phyloP scores from a whole-genome alignment of 2,888 invertebrate genomes.

The Pyrgus malvae region DNA sequence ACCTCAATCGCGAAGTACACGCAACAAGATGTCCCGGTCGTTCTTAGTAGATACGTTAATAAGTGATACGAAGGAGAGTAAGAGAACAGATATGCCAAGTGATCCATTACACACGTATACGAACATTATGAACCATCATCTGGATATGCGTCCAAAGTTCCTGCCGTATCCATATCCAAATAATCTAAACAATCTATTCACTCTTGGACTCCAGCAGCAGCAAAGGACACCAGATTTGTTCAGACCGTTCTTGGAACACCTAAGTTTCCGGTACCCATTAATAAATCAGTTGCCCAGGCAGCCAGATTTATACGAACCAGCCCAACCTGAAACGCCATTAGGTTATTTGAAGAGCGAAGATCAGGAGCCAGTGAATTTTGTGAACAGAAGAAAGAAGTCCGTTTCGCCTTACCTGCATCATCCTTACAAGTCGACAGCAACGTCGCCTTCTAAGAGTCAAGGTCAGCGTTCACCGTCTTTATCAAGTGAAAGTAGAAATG shows the following conservation, averaged over 20 bases:
- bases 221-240: constrained; percentile 73
- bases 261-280: constrained; percentile 68
- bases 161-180: constrained; percentile 84
- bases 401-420: constrained; percentile 70
- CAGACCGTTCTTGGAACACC: constrained; percentile 71
- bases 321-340: constrained; percentile 50
- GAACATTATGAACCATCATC: constrained; percentile 58
- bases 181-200: constrained; percentile 84
- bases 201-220: constrained; percentile 84
- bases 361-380: constrained; percentile 58
- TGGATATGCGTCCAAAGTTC: constrained; percentile 71
- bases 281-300: constrained; percentile 69
- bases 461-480: constrained; percentile 67
- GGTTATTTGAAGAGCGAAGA: constrained; percentile 61
- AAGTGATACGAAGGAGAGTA: constrained; percentile 81
- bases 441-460: constrained; percentile 67
- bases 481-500: constrained; percentile 77
- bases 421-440: constrained; percentile 62
- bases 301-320: constrained; percentile 54
- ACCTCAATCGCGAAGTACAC: constrained; percentile 40
- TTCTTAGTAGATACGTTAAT: constrained; percentile 91
- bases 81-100: constrained; percentile 60
- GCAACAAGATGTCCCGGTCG: constrained; percentile 86
- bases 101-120: constrained; percentile 66
- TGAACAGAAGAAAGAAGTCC: constrained; percentile 64